These are phyloP conservation scores for Junonia oenone DNA, from an alignment of 2,888 invertebrate species.

Conservation along the genomic window DNA sequence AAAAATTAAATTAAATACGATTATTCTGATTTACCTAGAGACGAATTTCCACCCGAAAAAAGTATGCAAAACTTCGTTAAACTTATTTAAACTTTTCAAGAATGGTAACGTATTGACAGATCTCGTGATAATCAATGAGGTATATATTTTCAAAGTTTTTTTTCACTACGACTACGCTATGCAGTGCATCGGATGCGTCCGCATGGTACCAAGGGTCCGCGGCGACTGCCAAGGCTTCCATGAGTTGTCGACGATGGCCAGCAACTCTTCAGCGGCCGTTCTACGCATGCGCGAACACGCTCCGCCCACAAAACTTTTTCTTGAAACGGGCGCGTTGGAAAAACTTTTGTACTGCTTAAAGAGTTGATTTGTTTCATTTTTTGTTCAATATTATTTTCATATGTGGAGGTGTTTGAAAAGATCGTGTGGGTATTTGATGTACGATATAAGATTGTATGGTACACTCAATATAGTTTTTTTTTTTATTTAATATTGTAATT, in stretches of 20 bases:
- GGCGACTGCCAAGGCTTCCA: conserved; percentile 58
- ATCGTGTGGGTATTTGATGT: background rate
- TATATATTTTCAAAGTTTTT: conserved; percentile 23
- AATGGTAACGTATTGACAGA: conserved; percentile 9
- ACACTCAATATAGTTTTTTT: too few species aligned
- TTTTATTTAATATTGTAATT: too few species aligned
- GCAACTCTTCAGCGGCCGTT: conserved; percentile 58
- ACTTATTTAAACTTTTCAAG: conserved; percentile 35
- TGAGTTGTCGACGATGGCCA: conserved; percentile 52
- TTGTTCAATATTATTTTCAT: background rate
- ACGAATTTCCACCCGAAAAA: conserved; percentile 41
- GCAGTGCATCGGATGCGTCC: conserved; percentile 62
- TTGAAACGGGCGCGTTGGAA: conserved; percentile 31
- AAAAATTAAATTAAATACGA: background rate
- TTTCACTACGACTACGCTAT: conserved; percentile 25
- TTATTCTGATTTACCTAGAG: conserved; percentile 30
- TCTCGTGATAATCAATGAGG: conserved; percentile 6
- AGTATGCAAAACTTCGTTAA: conserved; percentile 35
- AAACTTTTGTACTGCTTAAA: conserved; percentile 15
- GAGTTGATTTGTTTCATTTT: background rate
- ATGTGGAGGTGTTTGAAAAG: background rate
- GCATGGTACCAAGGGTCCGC: conserved; percentile 55
- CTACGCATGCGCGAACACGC: conserved; percentile 54
- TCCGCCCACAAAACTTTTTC: conserved; percentile 66
- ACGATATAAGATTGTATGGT: too few species aligned